Base-by-base conservation (phyloP, 2,888 invertebrate genomes). In the Apeira syringaria region DNA sequence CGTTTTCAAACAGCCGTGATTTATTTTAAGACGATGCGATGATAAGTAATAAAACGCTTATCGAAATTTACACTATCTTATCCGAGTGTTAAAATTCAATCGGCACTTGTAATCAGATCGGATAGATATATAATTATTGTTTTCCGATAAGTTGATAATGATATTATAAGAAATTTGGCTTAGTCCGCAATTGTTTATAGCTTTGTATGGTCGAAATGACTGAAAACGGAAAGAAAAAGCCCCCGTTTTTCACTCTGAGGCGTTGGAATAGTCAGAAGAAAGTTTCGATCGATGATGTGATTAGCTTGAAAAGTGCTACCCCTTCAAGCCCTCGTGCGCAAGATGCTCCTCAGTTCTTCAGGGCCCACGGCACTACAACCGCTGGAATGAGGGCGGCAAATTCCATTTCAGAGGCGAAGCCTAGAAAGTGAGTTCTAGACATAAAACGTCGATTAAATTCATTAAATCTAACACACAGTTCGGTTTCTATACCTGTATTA, bases 161-260 rank as follows among this genome's bases (percentile, higher is more conserved):
- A 43, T 40, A 44, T 53, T 45, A 58, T 54, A 32, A 39, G 5
- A 40, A 48, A 50, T 39, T 38, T 36, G 43, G 33, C 37, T 58
- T 26, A 67, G 59, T 64, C 22, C 22, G 50, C 59, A 46, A 42
- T 50, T 49, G 54, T 55, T 28, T 33, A 39, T 26, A 11, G 30
- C 20, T 28, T 40, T 56, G 57, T 53, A 27, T 53, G 53, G 58
- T 54, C 49, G 61, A 59, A 47, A 88, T 87, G 87, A 64, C 81
- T 22, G 87, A 88, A 17, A 87, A 84, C 53, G 52, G 72, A 30
- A 87, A 83, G 50, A 86, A 80, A 45, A 84, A 72, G 30, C 72
- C 74, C 1, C 63, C 74, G 4, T 76, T 86, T 47, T 81, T 87
- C 49, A 78, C 61, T 20, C 43, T 87, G n/a, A 85, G 73, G 41